Base-by-base conservation (phyloP, 2,797 vertebrate species). In the Propithecus deckenii region DNA sequence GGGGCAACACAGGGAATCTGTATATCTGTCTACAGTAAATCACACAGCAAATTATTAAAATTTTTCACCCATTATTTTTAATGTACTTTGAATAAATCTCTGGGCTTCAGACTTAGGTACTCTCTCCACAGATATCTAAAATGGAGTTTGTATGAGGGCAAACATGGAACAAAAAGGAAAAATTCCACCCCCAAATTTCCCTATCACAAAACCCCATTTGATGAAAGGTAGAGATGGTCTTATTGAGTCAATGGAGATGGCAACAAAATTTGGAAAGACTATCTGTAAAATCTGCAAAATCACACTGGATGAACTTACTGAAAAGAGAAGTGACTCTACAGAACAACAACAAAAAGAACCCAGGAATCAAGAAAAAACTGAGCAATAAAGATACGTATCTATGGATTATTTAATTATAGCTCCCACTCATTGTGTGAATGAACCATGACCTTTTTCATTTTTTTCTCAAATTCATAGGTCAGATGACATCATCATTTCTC, bases 51-150 rank as follows among this genome's bases (percentile, higher is more conserved):
- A 89, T 10, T 25, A 59, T 30, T 79, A 71, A 14, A 50, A 46
- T 20, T 72, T 92, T 55, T 87, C 17, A 87, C 8, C 30, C 59
- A 78, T 55, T 65, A 80, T 63, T 97, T 92, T n/a, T 78, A 86
- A 92, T 50, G 41, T 84, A 93, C 17, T 79, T 79, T 69, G 83
- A 96, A 87, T 63, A 92, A 88, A 74, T 35, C 50, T 86, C 63
- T 94, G 65, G 18, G 25, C 78, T 95, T 96, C 23, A 91, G 83
- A 59, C 14, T 94, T 59, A 72, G 52, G n/a, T 59, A 80, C 30
- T 86, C 35, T 72, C 75, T 63, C 35, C 71, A 91, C 20, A 72
- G 41, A 35, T 59, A 95, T 25, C 23, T 57, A 75, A 89, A 63
- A 85, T 5, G 74, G 11, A 6, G 18, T 86, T 93, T 94, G 5